Evolutionary conservation across 2,113 vertebrate species (phyloP).

Genomic region (rabbit (Oryctolagus cuniculus)): DNA sequence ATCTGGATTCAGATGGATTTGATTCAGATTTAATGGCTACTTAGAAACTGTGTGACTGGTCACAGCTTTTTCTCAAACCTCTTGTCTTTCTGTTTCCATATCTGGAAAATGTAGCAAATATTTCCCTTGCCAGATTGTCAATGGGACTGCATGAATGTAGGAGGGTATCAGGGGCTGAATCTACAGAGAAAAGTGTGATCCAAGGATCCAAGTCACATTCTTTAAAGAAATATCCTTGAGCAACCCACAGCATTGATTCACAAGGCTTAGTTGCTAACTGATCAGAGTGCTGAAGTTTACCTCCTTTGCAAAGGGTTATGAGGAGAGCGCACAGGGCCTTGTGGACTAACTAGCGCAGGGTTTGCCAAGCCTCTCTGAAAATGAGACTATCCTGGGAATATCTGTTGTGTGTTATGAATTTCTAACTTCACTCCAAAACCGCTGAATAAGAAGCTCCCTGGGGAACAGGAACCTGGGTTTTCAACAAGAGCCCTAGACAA

Average conservation of each 20-base stretch:
- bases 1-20: neutral
- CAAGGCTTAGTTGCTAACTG: neutral
- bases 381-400: neutral
- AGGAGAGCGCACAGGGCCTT: neutral
- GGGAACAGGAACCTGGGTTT: neutral
- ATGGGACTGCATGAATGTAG: neutral
- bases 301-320: neutral
- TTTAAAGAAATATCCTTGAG: neutral
- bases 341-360: too few species aligned
- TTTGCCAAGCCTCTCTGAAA: neutral
- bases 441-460: neutral
- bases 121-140: neutral
- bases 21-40: slow-evolving; percentile 6
- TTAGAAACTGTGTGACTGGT: neutral
- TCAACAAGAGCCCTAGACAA: neutral
- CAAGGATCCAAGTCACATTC: neutral
- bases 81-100: neutral
- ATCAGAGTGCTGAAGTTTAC: neutral
- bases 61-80: neutral
- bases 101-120: neutral
- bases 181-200: neutral
- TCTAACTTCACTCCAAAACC: slow-evolving; percentile 31
- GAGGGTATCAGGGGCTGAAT: neutral
- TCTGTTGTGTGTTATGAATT: neutral
- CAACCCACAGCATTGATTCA: neutral